Percentiles rank a stretch among this genome's conserved stretches.
Conservation (phyloP, 2,888 invertebrate genomes). For the Nematopogon swammerdamellus region DNA sequence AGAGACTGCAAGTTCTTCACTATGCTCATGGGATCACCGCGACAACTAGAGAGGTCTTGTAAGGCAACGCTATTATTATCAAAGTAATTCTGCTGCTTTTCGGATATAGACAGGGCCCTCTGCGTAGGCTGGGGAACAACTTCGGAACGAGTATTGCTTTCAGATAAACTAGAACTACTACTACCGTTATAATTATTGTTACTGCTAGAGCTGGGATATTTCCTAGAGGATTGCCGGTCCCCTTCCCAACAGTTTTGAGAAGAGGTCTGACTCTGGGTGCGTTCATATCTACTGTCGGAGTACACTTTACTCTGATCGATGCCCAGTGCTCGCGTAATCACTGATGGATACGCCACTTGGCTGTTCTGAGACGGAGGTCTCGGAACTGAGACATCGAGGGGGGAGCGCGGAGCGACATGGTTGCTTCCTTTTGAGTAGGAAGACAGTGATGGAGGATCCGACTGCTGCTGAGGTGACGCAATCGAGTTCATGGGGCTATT, state of each 20-base stretch:
- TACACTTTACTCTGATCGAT: conserved; percentile 56
- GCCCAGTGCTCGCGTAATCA: conserved; percentile 72
- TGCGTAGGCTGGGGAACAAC: conserved; percentile 39
- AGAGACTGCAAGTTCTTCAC: conserved; percentile 67
- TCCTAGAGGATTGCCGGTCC: conserved; percentile 44
- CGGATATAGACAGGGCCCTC: conserved; percentile 39
- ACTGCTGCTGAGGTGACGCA: conserved; percentile 68
- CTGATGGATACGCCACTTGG: conserved; percentile 77
- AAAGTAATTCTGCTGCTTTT: conserved; percentile 63
- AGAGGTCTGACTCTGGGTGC: conserved; percentile 44
- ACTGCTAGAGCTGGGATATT: conserved; percentile 43
- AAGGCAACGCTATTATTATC: conserved; percentile 60
- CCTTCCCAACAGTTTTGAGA: conserved; percentile 59
- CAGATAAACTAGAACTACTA: conserved; percentile 28
- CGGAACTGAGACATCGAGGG: conserved; percentile 66
- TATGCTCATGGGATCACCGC: conserved; percentile 74
- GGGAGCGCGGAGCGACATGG: conserved; percentile 62
- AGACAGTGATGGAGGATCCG: conserved; percentile 28
- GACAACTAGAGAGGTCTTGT: conserved; percentile 70
- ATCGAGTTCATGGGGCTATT: conserved; percentile 79
- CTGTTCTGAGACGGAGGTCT: conserved; percentile 58
- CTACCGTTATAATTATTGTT: conserved; percentile 37
- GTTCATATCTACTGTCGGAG: conserved; percentile 52
- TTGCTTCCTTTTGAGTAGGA: conserved; percentile 40
- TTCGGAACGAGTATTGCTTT: conserved; percentile 46